A percentile compares a stretch with the other conserved stretches of the same genome.
Evolutionary conservation across 2,797 vertebrate genomes (phyloP).

Genomic region (Sebastes matsubarae): DNA sequence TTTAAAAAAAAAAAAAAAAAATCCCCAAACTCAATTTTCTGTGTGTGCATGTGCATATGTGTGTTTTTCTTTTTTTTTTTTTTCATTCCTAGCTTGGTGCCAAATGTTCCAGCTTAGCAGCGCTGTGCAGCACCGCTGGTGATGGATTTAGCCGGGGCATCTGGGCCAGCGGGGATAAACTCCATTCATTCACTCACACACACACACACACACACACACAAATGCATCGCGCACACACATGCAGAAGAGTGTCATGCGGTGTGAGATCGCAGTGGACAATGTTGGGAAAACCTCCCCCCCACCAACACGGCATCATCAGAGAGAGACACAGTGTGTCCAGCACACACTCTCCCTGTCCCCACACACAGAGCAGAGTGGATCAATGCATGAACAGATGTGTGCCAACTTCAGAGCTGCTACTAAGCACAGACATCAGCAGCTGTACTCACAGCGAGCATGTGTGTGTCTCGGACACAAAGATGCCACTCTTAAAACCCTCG

Average conservation of each 20-base stretch:
- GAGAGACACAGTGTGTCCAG: conserved; percentile 9
- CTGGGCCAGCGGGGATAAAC: conserved; percentile 79
- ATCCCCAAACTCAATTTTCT: conserved; percentile 66
- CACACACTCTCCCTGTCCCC: neutral
- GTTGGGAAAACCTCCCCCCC: conserved; percentile 31
- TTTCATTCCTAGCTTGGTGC: conserved; percentile 71
- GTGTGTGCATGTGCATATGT: conserved; percentile 50
- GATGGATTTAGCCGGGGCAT: conserved; percentile 76
- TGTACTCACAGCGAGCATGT: conserved; percentile 20
- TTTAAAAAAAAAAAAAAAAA: conserved; percentile 31
- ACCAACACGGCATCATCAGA: conserved; percentile 15
- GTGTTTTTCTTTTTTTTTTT: conserved; percentile 37
- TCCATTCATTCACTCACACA: conserved; percentile 50
- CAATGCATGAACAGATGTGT: conserved; percentile 83
- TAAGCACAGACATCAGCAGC: conserved; percentile 46
- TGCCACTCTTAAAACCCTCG: neutral
- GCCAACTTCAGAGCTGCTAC: conserved; percentile 57
- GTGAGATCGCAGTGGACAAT: conserved; percentile 52
- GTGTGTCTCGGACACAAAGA: conserved; percentile 28
- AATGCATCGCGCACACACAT: conserved; percentile 4
- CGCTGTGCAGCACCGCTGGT: conserved; percentile 63
- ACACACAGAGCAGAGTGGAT: conserved; percentile 64
- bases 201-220: neutral
- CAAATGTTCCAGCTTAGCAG: conserved; percentile 79
- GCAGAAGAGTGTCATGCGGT: conserved; percentile 36